Conservation (phyloP, 2,113 vertebrate genomes). For the Sander lucioperca region DNA sequence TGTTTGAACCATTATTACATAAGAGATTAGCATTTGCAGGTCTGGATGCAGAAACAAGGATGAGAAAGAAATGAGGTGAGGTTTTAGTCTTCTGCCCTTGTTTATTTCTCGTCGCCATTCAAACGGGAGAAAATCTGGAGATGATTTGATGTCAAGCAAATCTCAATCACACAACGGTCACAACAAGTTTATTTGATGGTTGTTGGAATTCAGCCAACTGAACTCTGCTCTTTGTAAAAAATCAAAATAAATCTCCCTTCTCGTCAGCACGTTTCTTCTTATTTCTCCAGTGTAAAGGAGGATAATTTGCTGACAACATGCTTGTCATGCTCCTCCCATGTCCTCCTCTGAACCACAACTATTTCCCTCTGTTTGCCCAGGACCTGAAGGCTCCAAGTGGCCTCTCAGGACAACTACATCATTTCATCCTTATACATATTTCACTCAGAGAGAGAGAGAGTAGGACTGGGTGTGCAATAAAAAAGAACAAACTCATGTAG, state of each 20-base stretch:
- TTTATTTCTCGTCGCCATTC: conserved; percentile 12
- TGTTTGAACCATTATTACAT: conserved; percentile 46
- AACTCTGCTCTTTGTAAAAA: conserved; percentile 15
- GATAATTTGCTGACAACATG: conserved; percentile 17
- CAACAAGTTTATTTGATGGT: conserved; percentile 19
- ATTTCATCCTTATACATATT: conserved; percentile 31
- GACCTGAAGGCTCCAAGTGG: conserved; percentile 25
- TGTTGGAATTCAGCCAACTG: conserved; percentile 30
- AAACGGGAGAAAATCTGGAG: conserved; percentile 37
- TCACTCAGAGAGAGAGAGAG: background rate
- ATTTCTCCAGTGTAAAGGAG: conserved; percentile 5
- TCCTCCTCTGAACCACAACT: conserved; percentile 46
- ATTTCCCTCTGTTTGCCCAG: conserved; percentile 3
- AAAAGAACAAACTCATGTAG: conserved; percentile 15
- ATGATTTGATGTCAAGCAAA: conserved; percentile 45
- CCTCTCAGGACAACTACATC: conserved; percentile 37
- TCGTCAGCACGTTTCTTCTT: conserved; percentile 4
- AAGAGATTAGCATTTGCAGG: conserved; percentile 45
- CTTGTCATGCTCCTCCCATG: conserved; percentile 34
- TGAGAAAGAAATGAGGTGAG: conserved; percentile 34
- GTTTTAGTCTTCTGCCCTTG: conserved; percentile 27
- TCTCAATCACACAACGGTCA: conserved; percentile 14
- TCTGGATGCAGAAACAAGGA: conserved; percentile 37
- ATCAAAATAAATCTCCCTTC: background rate
- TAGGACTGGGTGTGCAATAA: background rate